phyloP scores from a whole-genome alignment of 2,797 vertebrate genomes.

The Propithecus deckenii region DNA sequence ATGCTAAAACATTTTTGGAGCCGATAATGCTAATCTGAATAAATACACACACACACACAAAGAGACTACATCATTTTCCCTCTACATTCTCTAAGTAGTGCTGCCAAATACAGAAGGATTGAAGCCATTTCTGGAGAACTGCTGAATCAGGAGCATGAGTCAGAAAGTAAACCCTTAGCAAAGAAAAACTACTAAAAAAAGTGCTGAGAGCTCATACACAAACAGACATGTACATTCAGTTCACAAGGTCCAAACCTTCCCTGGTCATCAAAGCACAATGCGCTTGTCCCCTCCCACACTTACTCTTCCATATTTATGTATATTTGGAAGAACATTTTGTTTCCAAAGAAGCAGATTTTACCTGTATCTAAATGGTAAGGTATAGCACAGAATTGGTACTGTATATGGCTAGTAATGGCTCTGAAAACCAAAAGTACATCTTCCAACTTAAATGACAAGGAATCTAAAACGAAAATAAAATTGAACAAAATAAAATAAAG shows the following conservation, averaged over 20 bases:
- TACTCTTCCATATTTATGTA: too few species aligned
- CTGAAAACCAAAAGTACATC: slow-evolving; percentile 18
- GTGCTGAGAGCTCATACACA: background rate
- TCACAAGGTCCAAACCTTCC: background rate
- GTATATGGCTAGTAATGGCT: background rate
- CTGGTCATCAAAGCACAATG: background rate
- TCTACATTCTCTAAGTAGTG: slow-evolving; percentile 62
- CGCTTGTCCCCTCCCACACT: background rate
- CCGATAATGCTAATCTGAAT: slow-evolving; percentile 69
- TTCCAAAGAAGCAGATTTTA: background rate
- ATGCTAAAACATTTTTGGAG: slow-evolving; percentile 65
- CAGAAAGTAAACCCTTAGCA: slow-evolving; percentile 67
- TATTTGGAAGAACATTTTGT: background rate
- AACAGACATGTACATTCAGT: background rate
- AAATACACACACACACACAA: slow-evolving; percentile 68
- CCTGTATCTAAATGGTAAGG: background rate
- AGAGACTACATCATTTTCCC: slow-evolving; percentile 57
- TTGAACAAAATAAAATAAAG: slow-evolving; percentile 11
- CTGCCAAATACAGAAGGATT: slow-evolving; percentile 73
- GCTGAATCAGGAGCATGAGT: slow-evolving; percentile 75
- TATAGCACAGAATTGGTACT: background rate
- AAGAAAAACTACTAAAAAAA: slow-evolving; percentile 54
- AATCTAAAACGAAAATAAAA: slow-evolving; percentile 35
- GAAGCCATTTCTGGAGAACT: slow-evolving; percentile 72
- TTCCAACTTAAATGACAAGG: background rate